A percentile compares a stretch with the other conserved stretches of the same genome.
Evolutionary conservation across 2,888 invertebrate genomes (phyloP).

Genomic region (Amphipyra berbera): DNA sequence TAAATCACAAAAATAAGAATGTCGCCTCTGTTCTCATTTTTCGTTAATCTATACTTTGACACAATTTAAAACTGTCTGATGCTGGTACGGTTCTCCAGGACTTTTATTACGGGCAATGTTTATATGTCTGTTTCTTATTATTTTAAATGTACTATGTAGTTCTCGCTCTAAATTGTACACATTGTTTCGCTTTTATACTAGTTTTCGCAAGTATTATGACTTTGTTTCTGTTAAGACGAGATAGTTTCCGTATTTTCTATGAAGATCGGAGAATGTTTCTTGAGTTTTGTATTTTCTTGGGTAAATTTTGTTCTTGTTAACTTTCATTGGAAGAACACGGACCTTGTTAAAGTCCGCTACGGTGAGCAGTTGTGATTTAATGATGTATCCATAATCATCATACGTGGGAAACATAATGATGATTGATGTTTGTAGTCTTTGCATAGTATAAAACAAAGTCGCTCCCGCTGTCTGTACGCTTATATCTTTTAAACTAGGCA

Average conservation of each 20-base stretch:
- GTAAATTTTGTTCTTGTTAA: not conserved
- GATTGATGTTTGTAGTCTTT: too few relatives aligned
- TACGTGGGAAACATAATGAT: too few relatives aligned
- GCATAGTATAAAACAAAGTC: too few relatives aligned
- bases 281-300: constrained; percentile 4
- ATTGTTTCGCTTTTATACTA: constrained; percentile 46
- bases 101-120: constrained; percentile 58
- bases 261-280: constrained; percentile 9
- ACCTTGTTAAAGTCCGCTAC: too few relatives aligned
- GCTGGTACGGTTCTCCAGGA: constrained; percentile 34
- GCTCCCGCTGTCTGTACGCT: too few relatives aligned
- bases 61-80: constrained; percentile 50
- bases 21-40: constrained; percentile 35
- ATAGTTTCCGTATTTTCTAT: constrained; percentile 16
- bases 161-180: constrained; percentile 44
- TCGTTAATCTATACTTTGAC: constrained; percentile 48
- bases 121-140: constrained; percentile 57
- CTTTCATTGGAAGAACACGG: too few relatives aligned
- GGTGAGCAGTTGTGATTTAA: too few relatives aligned
- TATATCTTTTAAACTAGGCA: too few relatives aligned
- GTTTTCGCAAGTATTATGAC: constrained; percentile 19
- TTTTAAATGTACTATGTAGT: constrained; percentile 56
- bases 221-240: constrained; percentile 24
- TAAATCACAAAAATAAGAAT: not conserved
- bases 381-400: too few relatives aligned